Percentiles rank a stretch among this genome's conserved stretches.
phyloP scores from a whole-genome alignment of 2,888 invertebrate genomes.

The Acrobasis repandana region DNA sequence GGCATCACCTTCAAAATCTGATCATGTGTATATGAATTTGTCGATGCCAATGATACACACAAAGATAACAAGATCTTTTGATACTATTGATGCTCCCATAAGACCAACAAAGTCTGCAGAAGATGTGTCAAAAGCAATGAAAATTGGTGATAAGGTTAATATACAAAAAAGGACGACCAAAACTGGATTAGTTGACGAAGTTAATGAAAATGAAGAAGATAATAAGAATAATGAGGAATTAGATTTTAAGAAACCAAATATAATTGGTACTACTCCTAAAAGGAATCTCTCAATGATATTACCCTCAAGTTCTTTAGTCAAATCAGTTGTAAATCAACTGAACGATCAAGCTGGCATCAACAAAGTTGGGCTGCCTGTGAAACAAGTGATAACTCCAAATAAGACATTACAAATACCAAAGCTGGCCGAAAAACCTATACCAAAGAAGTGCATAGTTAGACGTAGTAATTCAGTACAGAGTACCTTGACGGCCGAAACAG shows the following conservation, averaged over 20 bases:
- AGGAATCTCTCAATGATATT: constrained; percentile 56
- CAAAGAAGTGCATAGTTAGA: constrained; percentile 69
- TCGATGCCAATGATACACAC: constrained; percentile 76
- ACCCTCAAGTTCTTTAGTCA: constrained; percentile 74
- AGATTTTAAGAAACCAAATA: constrained; percentile 63
- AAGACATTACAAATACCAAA: constrained; percentile 80
- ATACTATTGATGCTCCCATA: constrained; percentile 64
- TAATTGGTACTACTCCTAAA: constrained; percentile 75
- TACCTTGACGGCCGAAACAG: constrained; percentile 56
- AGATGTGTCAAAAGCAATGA: constrained; percentile 50
- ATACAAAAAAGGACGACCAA: constrained; percentile 28
- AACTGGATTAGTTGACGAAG: constrained; percentile 33
- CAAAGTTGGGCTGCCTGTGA: constrained; percentile 67
- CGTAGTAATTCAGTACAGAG: constrained; percentile 75
- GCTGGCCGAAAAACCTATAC: constrained; percentile 73
- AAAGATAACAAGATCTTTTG: constrained; percentile 53
- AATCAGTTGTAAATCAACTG: constrained; percentile 69
- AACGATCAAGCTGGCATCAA: constrained; percentile 65
- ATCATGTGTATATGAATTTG: constrained; percentile 83
- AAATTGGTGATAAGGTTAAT: constrained; percentile 33
- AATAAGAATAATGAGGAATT: constrained; percentile 37
- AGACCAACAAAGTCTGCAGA: constrained; percentile 66
- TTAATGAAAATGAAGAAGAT: constrained; percentile 38
- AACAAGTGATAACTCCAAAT: constrained; percentile 72
- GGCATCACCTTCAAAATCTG: constrained; percentile 65